These are phyloP conservation scores for Dendroctonus ponderosae DNA, from an alignment of 1,140 invertebrate species.

Conservation along the genomic window DNA sequence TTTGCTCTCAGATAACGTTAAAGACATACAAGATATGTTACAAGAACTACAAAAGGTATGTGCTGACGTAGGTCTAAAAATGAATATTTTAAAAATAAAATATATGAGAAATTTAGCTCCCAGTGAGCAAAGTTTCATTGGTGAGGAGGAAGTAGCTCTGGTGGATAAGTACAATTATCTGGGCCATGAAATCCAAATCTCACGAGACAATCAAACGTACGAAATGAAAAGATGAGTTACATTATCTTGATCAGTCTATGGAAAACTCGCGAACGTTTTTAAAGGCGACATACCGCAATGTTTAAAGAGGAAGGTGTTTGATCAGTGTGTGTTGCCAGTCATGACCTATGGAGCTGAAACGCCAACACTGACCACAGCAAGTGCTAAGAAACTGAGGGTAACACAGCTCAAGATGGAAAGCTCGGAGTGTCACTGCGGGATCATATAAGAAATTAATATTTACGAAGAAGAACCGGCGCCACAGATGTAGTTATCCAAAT, in stretches of 20 bases:
- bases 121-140: slow-evolving; percentile 14
- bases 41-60: slow-evolving; percentile 15
- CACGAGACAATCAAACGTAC: too few species aligned
- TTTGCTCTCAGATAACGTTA: slow-evolving; percentile 20
- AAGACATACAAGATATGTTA: slow-evolving; percentile 10
- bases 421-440: slow-evolving; percentile 1
- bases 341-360: background rate
- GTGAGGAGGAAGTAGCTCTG: slow-evolving; percentile 13
- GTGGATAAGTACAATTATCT: slow-evolving; percentile 17
- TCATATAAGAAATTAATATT: slow-evolving; percentile 14
- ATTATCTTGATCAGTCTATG: slow-evolving; percentile 17
- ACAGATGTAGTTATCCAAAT: background rate
- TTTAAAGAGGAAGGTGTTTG: background rate
- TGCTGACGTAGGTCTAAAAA: too few species aligned
- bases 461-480: slow-evolving; percentile 1
- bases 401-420: slow-evolving; percentile 19
- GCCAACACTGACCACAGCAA: slow-evolving; percentile 20
- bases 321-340: too few species aligned
- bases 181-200: slow-evolving; percentile 11
- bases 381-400: slow-evolving; percentile 20
- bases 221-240: slow-evolving; percentile 21
- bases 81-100: too few species aligned
- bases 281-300: background rate
- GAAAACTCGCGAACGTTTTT: background rate
- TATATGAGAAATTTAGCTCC: slow-evolving; percentile 20